Conservation (phyloP, 2,797 vertebrate genomes). For the Typhlichthys eigenmanni region DNA sequence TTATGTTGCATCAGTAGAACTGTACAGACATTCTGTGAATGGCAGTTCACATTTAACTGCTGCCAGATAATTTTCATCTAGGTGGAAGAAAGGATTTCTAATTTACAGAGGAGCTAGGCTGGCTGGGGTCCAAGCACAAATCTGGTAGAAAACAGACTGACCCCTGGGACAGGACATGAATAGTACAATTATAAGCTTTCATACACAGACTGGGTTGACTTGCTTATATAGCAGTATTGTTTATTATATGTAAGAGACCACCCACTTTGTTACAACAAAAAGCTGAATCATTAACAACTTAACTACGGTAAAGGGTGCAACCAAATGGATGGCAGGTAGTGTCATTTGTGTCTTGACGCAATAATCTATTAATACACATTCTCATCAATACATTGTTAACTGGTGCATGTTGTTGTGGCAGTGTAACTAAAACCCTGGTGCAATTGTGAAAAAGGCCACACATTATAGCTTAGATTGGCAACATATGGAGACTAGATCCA, state of each 20-base stretch:
- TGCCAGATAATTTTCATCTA: constrained; percentile 38
- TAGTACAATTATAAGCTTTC: constrained; percentile 63
- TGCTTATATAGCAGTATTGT: constrained; percentile 64
- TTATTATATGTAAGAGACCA: constrained; percentile 43
- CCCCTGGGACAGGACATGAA: constrained; percentile 58
- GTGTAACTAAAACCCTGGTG: not conserved
- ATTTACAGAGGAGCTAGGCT: constrained; percentile 69
- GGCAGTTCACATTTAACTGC: constrained; percentile 19
- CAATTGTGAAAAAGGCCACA: constrained; percentile 48
- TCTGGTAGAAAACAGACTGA: constrained; percentile 63
- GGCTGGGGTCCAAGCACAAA: constrained; percentile 68
- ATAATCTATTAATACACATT: no score
- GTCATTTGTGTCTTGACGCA: constrained; percentile 2
- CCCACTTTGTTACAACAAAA: constrained; percentile 62
- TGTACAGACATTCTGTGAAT: not conserved
- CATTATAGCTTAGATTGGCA: constrained; percentile 19
- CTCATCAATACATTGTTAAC: not conserved
- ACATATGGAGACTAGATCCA: constrained; percentile 3
- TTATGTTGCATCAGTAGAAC: not conserved
- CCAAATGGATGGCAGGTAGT: constrained; percentile 46
- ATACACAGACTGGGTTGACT: constrained; percentile 46
- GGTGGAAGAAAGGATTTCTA: constrained; percentile 52
- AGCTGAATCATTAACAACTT: constrained; percentile 82
- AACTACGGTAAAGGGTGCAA: constrained; percentile 66
- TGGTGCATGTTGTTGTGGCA: not conserved